Percentiles rank a stretch among this genome's conserved stretches.
These are phyloP conservation scores for Mesopsocus fuscifrons DNA, from an alignment of 2,888 invertebrate genomes.

Conservation along the genomic window DNA sequence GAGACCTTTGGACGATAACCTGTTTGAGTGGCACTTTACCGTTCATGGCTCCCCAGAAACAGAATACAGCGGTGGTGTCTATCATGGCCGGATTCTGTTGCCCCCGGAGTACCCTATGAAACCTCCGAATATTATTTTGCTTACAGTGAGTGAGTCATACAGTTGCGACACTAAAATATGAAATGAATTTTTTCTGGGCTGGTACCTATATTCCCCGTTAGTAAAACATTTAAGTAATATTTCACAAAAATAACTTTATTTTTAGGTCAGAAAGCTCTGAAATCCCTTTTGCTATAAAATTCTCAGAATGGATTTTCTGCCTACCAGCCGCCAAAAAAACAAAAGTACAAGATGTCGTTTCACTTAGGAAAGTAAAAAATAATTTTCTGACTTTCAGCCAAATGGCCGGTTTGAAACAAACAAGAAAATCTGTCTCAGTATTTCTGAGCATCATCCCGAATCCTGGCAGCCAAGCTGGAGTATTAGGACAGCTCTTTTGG, in stretches of 20 bases:
- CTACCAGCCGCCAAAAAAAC: no score
- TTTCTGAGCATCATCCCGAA: constrained; percentile 93
- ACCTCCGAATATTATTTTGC: constrained; percentile 81
- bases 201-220: no score
- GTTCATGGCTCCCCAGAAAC: constrained; percentile 74
- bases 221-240: no score
- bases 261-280: no score
- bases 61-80: constrained; percentile 78
- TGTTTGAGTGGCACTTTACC: constrained; percentile 97
- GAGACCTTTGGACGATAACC: constrained; percentile 78
- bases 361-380: no score
- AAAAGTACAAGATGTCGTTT: no score
- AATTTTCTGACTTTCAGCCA: constrained; percentile 34
- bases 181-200: no score
- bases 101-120: constrained; percentile 96
- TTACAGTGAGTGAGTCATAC: constrained; percentile 42
- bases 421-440: constrained; percentile 88
- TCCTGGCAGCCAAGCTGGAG: constrained; percentile 98
- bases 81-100: constrained; percentile 79
- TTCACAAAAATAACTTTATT: no score
- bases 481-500: constrained; percentile 77
- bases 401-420: constrained; percentile 86
- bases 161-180: no score
- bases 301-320: no score
- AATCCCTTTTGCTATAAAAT: no score